Percentiles rank a stretch among this genome's conserved stretches.
phyloP scores from a whole-genome alignment of 2,797 vertebrate genomes.

The Parauchenoglanis ngamensis region DNA sequence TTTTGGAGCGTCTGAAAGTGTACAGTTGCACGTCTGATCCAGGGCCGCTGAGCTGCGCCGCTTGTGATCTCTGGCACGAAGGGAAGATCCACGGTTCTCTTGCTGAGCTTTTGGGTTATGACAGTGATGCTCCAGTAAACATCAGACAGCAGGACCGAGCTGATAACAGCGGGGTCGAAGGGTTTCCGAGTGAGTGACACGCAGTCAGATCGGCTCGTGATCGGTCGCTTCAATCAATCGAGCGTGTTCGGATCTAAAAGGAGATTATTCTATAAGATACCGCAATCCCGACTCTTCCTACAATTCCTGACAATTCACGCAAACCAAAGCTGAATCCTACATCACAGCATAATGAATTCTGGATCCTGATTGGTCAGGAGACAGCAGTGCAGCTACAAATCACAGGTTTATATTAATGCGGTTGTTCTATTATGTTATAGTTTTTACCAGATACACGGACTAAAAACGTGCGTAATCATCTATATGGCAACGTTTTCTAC shows the following conservation, averaged over 20 bases:
- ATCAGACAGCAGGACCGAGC: conserved; percentile 2
- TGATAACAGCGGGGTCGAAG: neutral
- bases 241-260: too few relatives aligned
- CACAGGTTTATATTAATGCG: neutral
- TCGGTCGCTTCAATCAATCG: neutral
- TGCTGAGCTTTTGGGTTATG: neutral
- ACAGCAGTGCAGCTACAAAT: neutral
- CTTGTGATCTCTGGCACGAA: conserved; percentile 7
- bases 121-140: conserved; percentile 14
- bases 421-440: neutral
- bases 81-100: neutral
- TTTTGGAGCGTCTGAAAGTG: neutral
- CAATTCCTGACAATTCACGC: neutral
- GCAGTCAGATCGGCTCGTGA: neutral
- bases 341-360: neutral
- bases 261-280: neutral
- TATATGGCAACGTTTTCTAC: neutral
- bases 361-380: neutral
- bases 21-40: neutral
- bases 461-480: too few relatives aligned
- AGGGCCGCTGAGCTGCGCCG: neutral
- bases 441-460: neutral
- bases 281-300: neutral
- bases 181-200: neutral
- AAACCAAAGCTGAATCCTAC: neutral